Evolutionary conservation across 2,888 invertebrate genomes (phyloP), one percentile per base, ranked within the genome.

Genomic region (Odontomyia ornata): DNA sequence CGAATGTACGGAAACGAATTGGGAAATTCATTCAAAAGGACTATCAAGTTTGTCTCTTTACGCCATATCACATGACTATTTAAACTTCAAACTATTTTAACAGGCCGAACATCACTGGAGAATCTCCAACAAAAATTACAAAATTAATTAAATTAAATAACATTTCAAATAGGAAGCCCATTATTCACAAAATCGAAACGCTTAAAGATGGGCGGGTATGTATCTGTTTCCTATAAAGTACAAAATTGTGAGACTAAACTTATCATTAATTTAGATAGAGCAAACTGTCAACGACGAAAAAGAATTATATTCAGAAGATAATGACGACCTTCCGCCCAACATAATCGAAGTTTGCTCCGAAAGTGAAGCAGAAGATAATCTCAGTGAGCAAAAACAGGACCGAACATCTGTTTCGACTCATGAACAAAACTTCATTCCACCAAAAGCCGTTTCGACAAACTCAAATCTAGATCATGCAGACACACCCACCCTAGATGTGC

Each of bases 1-100:
- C 85, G 85, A 77, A 83, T 86, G 2, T 86, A 84, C 78, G 84
- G 83, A 3, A 80, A 82, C 75, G 82, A 83, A 62, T 82, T 83
- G 76, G 76, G 84, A 15, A 85, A 84, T 80, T 81, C 83, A 1
- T 76, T 86, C 69, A 84, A 84, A 57, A 86, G 84, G 80, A 81
- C 84, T 78, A 83, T 84, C 7, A 62, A 43, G 72, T 72, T 18
- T 56, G 56, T 57, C 7, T n/a, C n/a, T 28, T 1, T n/a, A n/a
- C n/a, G n/a, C n/a, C n/a, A n/a, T n/a, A n/a, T n/a, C n/a, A n/a
- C n/a, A n/a, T n/a, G n/a, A n/a, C n/a, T n/a, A n/a, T n/a, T n/a
- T n/a, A n/a, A n/a, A n/a, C n/a, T n/a, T n/a, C n/a, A n/a, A n/a
- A n/a, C n/a, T n/a, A n/a, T n/a, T n/a, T n/a, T n/a, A n/a, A n/a